A percentile compares a stretch with the other conserved stretches of the same genome.
phyloP scores from a whole-genome alignment of 2,888 invertebrate species.

The Petrolisthes cinctipes region DNA sequence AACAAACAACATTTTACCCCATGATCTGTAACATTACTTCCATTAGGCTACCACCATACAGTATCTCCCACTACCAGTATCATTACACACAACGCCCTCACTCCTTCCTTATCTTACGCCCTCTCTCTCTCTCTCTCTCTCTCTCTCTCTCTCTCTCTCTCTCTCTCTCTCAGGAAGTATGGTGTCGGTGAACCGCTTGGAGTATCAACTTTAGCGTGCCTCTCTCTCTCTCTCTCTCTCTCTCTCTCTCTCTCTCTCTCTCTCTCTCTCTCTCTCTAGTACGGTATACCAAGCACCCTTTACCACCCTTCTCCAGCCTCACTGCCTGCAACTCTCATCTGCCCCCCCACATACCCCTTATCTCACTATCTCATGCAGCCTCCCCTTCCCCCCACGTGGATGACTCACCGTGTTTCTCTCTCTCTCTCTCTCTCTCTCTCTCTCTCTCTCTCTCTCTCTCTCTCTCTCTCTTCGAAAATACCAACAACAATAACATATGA shows the following conservation, averaged over 20 bases:
- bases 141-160: neutral
- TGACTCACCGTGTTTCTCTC: neutral
- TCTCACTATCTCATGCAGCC: neutral
- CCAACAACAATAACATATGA: too few relatives aligned
- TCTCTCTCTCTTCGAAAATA: too few relatives aligned
- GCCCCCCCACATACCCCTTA: neutral
- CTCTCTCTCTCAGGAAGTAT: neutral
- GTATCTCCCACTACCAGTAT: too few relatives aligned
- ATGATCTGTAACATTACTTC: too few relatives aligned
- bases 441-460: constrained; percentile 1
- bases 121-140: neutral
- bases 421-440: constrained; percentile 1
- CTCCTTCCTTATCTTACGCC: neutral
- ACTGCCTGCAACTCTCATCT: neutral
- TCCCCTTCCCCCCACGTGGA: neutral
- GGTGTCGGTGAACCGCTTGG: neutral
- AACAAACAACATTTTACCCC: too few relatives aligned
- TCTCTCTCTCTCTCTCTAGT: neutral
- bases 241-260: constrained; percentile 1
- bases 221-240: constrained; percentile 1
- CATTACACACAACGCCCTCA: too few relatives aligned
- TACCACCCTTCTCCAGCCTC: neutral
- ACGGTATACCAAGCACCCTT: neutral
- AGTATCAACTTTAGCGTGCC: neutral
- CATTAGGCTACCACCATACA: too few relatives aligned